Percentiles rank a stretch among this genome's conserved stretches.
Evolutionary conservation across 2,888 invertebrate genomes (phyloP).

Genomic region (Drosophila recens): DNA sequence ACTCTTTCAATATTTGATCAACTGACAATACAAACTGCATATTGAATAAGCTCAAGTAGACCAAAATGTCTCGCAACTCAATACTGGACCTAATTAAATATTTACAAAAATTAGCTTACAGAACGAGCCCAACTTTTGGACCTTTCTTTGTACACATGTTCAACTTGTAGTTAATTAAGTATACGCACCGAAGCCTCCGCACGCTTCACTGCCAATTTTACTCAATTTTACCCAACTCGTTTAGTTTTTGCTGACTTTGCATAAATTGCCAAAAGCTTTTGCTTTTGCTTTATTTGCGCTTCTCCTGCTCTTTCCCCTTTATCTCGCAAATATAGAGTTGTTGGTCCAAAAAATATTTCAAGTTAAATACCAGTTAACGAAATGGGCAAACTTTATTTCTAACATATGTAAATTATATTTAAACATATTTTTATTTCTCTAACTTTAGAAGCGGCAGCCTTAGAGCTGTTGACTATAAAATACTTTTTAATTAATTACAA

Average conservation of each 20-base stretch:
- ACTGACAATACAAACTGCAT: slow-evolving; percentile 42
- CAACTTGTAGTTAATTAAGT: slow-evolving; percentile 72
- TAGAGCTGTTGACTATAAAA: background rate
- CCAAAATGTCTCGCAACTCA: slow-evolving; percentile 14
- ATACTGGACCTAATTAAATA: slow-evolving; percentile 67
- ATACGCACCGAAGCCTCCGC: slow-evolving; percentile 58
- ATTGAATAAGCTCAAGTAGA: slow-evolving; percentile 47
- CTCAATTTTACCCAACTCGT: slow-evolving; percentile 46
- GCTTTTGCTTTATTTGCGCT: slow-evolving; percentile 18
- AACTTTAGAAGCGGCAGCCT: slow-evolving; percentile 13
- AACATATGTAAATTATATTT: slow-evolving; percentile 72
- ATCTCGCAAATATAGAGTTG: slow-evolving; percentile 31
- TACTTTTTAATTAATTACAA: slow-evolving; percentile 3
- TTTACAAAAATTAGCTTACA: slow-evolving; percentile 57
- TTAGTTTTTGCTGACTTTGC: slow-evolving; percentile 72
- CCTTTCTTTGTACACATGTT: slow-evolving; percentile 49
- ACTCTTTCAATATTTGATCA: slow-evolving; percentile 60
- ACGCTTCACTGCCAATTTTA: slow-evolving; percentile 43
- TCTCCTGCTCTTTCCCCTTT: slow-evolving; percentile 5
- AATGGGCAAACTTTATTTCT: slow-evolving; percentile 51
- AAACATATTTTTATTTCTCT: slow-evolving; percentile 41
- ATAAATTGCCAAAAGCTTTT: slow-evolving; percentile 56
- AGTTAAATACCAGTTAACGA: slow-evolving; percentile 59
- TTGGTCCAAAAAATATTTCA: slow-evolving; percentile 46
- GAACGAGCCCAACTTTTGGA: slow-evolving; percentile 21